Base-by-base conservation (phyloP, 2,113 vertebrate genomes). In the Nematolebias whitei region DNA sequence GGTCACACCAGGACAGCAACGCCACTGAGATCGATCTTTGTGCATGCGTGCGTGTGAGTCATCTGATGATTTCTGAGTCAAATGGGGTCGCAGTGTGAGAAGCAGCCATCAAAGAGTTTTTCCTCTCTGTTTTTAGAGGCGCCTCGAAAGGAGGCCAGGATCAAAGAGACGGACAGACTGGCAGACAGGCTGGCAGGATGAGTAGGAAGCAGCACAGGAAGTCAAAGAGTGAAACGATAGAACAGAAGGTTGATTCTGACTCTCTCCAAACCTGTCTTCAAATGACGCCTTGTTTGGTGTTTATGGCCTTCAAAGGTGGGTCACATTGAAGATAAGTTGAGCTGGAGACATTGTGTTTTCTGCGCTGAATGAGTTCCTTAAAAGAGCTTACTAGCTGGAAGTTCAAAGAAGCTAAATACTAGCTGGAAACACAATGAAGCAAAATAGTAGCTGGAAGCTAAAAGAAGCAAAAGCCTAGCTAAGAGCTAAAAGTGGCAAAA, bases 1-100 rank as follows among this genome's bases (percentile, higher is more conserved):
- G 79, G 83, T 82, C 87, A 87, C 63, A 47, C 78, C 24, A 85
- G 76, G 78, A 80, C 74, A 79, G 56, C 63, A 80, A 53, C 78
- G 69, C 55, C 80, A 54, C 15, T n/a, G 29, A 53, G 76, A 85
- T 87, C 80, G 84, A 90, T 87, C 71, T 55, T 10, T 65, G 65
- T 68, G 72, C 64, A 47, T 50, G 66, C 79, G 71, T 71, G 62
- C 59, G 78, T 54, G 68, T 26, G n/a, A 77, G 76, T 84, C 80
- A 82, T 68, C 20, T 62, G 73, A 79, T 68, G 79, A 85, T 84
- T 80, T 70, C 59, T 51, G 70, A 87, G 89, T 89, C 81, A 89
- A 90, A 89, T 75, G 71, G 66, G 85, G 81, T 85, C 89, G 82
- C 26, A 49, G 82, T 87, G 88, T 77, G 89, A 80, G 83, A 79